Evolutionary conservation across 2,888 invertebrate genomes (phyloP), one percentile per base, ranked within the genome.

Genomic region (Luperina nickerlii): DNA sequence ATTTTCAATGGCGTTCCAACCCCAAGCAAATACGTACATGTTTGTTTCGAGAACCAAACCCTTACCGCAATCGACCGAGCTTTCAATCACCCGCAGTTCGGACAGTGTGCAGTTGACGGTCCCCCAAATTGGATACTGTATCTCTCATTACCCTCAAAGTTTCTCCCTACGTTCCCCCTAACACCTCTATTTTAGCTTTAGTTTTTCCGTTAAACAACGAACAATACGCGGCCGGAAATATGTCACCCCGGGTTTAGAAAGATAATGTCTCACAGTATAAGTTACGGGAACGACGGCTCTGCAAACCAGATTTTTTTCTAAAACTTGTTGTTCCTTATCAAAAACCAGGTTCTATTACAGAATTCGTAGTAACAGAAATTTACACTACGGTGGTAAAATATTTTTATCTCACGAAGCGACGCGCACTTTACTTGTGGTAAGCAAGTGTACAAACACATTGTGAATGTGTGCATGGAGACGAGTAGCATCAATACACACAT

Each of bases 51-150:
- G 11, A 63, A 45, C 11, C n/a, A n/a, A 45, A 5, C 51, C 51
- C 51, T 24, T 32, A 42, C 60, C 62, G 32, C 68, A 45, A 54
- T 54, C 11, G n/a, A 80, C 27, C 62, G 20, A 74, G 32, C 45
- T 60, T 67, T 80, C 75, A 70, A 81, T 70, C 74, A 70, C n/a
- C 32, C 65, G 20, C 6, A 32, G 63, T 70, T 81, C 18, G 69
- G 69, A 66, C 60, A 66, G 32, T 15, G 57, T 51, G 51, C 67
- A 81, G 42, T 32, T 81, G 81, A 81, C 65, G 51, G 51, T 32
- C 32, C 13, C 57, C 75, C 20, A 75, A 81, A 75, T 81, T 81
- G 75, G 81, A 66, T 60, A 15, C 48, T 65, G 38, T 51, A 74
- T 9, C 57, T 11, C 38, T 65, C 15, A 45, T 38, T 27, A 0